Percentiles rank a stretch among this genome's conserved stretches.
These are phyloP conservation scores for Panthera tigris DNA, from an alignment of 2,113 vertebrate genomes.

Conservation along the genomic window DNA sequence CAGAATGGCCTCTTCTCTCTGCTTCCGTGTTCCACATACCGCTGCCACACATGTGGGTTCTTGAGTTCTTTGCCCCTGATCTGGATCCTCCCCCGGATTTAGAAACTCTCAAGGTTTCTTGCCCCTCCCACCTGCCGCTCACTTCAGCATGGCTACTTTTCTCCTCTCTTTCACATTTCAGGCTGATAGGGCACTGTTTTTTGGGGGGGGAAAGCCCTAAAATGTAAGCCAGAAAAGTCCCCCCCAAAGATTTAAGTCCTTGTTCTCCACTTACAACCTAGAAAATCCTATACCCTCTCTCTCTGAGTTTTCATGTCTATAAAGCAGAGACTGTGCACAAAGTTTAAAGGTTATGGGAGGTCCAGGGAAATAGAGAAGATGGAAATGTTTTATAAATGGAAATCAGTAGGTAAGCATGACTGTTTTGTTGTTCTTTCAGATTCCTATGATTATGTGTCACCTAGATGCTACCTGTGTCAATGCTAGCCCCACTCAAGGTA, in stretches of 20 bases:
- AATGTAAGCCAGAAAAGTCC: background rate
- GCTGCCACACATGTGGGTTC: background rate
- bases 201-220: background rate
- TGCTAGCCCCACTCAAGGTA: background rate
- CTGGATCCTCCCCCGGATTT: background rate
- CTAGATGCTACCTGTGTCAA: background rate
- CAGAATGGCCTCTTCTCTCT: background rate
- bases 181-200: background rate
- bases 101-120: background rate
- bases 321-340: background rate
- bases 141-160: background rate
- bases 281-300: background rate
- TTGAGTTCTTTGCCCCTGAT: background rate
- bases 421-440: background rate
- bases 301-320: background rate
- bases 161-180: background rate
- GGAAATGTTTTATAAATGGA: background rate
- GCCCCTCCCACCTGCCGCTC: fast-evolving
- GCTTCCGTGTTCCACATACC: background rate
- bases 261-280: background rate
- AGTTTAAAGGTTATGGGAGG: background rate
- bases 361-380: background rate
- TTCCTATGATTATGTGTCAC: background rate
- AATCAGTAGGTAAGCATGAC: background rate
- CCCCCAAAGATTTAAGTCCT: background rate